Evolutionary conservation across 2,888 invertebrate species (phyloP).

Genomic region (Catocala sponsa): DNA sequence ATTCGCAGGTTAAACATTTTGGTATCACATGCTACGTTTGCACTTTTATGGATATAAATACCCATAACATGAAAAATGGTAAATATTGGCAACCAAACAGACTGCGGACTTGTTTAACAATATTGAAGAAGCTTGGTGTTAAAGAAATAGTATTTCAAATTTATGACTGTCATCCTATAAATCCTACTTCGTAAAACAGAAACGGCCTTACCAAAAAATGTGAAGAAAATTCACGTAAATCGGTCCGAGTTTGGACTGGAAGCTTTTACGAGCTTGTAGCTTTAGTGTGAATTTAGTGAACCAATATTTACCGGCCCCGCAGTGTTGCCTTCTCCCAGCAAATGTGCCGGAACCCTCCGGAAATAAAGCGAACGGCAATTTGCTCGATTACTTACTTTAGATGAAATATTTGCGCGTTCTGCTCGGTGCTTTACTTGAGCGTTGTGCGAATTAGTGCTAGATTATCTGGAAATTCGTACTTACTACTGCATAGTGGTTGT

Average conservation of each 20-base stretch:
- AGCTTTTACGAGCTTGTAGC: slow-evolving; percentile 42
- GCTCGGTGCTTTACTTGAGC: slow-evolving; percentile 31
- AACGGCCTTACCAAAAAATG: slow-evolving; percentile 24
- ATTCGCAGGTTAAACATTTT: no score
- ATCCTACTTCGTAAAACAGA: slow-evolving; percentile 13
- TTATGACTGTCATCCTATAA: no score
- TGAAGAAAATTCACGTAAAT: slow-evolving; percentile 33
- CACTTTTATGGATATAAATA: no score
- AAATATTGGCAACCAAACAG: no score
- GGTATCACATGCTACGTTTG: no score
- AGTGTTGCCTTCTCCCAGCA: slow-evolving; percentile 50
- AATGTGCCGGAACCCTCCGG: slow-evolving; percentile 66
- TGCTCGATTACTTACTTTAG: slow-evolving; percentile 60
- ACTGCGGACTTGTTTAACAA: no score
- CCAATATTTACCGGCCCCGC: slow-evolving; percentile 70
- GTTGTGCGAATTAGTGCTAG: slow-evolving; percentile 26
- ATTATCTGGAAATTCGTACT: slow-evolving; percentile 3
- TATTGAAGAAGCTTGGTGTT: no score
- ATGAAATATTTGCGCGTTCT: slow-evolving; percentile 56
- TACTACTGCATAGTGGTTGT: neutral
- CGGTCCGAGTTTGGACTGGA: slow-evolving; percentile 21
- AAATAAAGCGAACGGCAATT: slow-evolving; percentile 53
- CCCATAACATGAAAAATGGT: neutral
- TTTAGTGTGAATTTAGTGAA: slow-evolving; percentile 57
- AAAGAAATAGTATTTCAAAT: no score